Evolutionary conservation across 2,888 invertebrate species (phyloP), one percentile per base, ranked within the genome.

Genomic region (Dolichopus griseipennis): DNA sequence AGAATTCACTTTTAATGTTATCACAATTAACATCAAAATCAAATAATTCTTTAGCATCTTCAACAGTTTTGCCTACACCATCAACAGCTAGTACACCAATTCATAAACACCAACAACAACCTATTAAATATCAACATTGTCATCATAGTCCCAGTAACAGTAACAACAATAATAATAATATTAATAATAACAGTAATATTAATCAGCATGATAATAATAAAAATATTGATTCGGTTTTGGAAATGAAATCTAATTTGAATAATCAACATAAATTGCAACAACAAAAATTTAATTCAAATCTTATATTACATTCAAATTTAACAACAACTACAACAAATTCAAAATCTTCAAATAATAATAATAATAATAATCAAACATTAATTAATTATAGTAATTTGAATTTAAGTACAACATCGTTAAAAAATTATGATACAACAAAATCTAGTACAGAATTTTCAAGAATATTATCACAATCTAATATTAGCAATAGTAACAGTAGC

Each of bases 121-220:
- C 71, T 67, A 37, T 72, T 21, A 74, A 74, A 70, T 70, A 73
- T 63, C 70, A 71, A 66, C 52, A 52, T 18, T 52, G 18, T 52
- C 41, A 41, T 41, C 41, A 41, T 41, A 41, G 15, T 41, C 3
- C 1, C 8, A 41, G 15, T 41, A 41, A 12, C 8, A 41, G 15
- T 41, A 52, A 15, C 18, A 18, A 18, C 18, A 52, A n/a, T 18
- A 52, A 52, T 52, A 52, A 52, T 7, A 52, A 18, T 18, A 52
- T 18, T n/a, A 52, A 18, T 52, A 52, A 52, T 52, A 27, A 4
- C 5, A 41, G 15, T 41, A 52, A 52, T 41, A 27, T 34, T 22
- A 64, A 64, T 34, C n/a, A 65, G 34, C 20, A 41, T 33, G 18
- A 64, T 34, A 64, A 33, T 64, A 27, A n/a, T 64, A 33, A 15